These are phyloP conservation scores for Medauroidea extradentata DNA, from an alignment of 1,140 invertebrate genomes.

Conservation along the genomic window DNA sequence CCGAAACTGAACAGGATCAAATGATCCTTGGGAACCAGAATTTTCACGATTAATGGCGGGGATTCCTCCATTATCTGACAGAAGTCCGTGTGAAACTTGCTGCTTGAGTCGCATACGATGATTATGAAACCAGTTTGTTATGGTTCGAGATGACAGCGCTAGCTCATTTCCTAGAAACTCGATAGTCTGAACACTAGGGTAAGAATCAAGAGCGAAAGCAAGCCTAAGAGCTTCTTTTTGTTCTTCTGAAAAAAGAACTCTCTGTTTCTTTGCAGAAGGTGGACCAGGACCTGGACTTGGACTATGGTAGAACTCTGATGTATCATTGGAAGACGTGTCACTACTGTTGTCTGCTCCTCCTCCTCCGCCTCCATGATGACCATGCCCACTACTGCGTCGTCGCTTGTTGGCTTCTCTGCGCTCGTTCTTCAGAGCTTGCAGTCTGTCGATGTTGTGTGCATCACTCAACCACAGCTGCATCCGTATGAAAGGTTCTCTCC, in stretches of 20 bases:
- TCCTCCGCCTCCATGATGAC: constrained; percentile 17
- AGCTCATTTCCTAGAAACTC: constrained; percentile 91
- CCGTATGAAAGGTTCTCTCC: constrained; percentile 94
- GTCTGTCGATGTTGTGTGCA: constrained; percentile 83
- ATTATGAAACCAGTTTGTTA: constrained; percentile 99
- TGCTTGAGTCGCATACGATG: constrained; percentile 97
- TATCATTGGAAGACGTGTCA: constrained; percentile 82
- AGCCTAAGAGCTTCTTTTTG: constrained; percentile 94
- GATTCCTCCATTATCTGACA: constrained; percentile 54
- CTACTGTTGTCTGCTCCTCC: constrained; percentile 78
- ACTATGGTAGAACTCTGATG: constrained; percentile 82
- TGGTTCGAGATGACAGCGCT: constrained; percentile 88
- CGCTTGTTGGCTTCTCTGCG: constrained; percentile 84
- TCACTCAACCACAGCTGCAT: constrained; percentile 98
- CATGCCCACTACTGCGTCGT: constrained; percentile 66
- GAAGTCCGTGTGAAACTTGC: constrained; percentile 57
- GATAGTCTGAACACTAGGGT: constrained; percentile 92
- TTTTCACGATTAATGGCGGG: constrained; percentile 59
- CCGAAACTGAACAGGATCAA: constrained; percentile 88
- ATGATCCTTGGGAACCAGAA: constrained; percentile 49
- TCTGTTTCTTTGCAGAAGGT: constrained; percentile 80
- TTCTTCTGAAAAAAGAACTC: constrained; percentile 95
- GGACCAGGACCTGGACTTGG: constrained; percentile 71
- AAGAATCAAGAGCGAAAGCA: constrained; percentile 92
- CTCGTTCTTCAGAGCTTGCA: constrained; percentile 85